Evolutionary conservation across 2,888 invertebrate species (phyloP).

Genomic region (Synanthedon myopaeformis): DNA sequence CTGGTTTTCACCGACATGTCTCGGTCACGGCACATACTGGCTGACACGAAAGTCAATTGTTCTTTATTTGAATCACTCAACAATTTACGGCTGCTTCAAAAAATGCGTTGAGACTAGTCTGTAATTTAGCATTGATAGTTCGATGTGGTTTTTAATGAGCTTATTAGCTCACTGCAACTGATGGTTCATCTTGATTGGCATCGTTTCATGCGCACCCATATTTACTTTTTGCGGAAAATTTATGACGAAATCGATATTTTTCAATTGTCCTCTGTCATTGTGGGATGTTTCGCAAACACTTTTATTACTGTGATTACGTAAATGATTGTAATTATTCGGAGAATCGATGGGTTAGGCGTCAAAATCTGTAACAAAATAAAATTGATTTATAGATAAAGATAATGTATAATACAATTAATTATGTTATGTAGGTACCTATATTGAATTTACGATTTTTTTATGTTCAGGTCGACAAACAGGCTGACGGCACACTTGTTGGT

Average conservation of each 20-base stretch:
- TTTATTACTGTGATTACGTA: not conserved
- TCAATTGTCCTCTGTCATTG: constrained; percentile 58
- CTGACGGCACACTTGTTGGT: too few relatives aligned
- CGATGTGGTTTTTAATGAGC: constrained; percentile 41
- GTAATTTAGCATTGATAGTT: constrained; percentile 86
- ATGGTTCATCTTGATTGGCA: constrained; percentile 18
- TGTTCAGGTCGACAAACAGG: too few relatives aligned
- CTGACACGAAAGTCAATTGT: constrained; percentile 34
- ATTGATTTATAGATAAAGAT: too few relatives aligned
- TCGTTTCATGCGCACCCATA: constrained; percentile 3
- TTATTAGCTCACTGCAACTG: constrained; percentile 34
- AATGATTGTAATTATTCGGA: too few relatives aligned
- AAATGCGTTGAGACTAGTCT: constrained; percentile 93
- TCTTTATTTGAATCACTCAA: constrained; percentile 7
- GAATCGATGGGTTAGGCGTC: too few relatives aligned
- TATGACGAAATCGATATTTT: constrained; percentile 1
- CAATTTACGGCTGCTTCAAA: constrained; percentile 90
- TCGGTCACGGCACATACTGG: constrained; percentile 80
- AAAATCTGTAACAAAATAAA: not conserved
- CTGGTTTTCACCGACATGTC: constrained; percentile 71
- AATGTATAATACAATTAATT: too few relatives aligned
- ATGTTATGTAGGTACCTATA: too few relatives aligned
- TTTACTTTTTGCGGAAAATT: constrained; percentile 2
- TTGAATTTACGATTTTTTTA: too few relatives aligned
- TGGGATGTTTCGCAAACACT: constrained; percentile 7